Evolutionary conservation across 2,888 invertebrate species (phyloP).

Genomic region (Mesochorus sp.): DNA sequence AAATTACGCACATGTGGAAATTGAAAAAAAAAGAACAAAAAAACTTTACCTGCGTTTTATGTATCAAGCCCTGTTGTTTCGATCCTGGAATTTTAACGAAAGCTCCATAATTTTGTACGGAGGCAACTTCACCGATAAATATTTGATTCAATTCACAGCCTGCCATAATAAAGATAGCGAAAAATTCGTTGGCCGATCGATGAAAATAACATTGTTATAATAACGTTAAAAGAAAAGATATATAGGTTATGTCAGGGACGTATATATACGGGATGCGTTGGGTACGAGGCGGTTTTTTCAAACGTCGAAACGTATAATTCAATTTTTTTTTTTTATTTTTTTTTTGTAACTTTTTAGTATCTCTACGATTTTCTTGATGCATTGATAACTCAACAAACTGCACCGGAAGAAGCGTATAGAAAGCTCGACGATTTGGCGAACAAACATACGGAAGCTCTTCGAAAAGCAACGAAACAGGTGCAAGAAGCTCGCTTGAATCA

Average conservation of each 20-base stretch:
- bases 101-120: conserved; percentile 82
- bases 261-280: too few species aligned
- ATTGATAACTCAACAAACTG: conserved; percentile 97
- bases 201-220: too few species aligned
- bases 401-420: conserved; percentile 96
- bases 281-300: too few species aligned
- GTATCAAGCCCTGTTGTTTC: conserved; percentile 80
- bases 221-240: too few species aligned
- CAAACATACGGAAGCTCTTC: conserved; percentile 93
- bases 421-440: conserved; percentile 97
- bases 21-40: background rate
- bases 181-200: too few species aligned
- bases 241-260: too few species aligned
- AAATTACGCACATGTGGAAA: too few species aligned
- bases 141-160: conserved; percentile 76
- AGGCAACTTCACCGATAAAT: conserved; percentile 79
- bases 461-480: conserved; percentile 96
- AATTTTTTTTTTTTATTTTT: background rate
- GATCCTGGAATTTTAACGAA: conserved; percentile 81
- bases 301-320: background rate
- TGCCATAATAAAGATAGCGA: conserved; percentile 67
- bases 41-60: conserved; percentile 78
- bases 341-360: conserved; percentile 84
- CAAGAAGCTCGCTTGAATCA: conserved; percentile 95
- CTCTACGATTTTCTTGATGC: conserved; percentile 98